Base-by-base conservation (phyloP, 1,140 invertebrate genomes). In the Drosophila miranda region DNA sequence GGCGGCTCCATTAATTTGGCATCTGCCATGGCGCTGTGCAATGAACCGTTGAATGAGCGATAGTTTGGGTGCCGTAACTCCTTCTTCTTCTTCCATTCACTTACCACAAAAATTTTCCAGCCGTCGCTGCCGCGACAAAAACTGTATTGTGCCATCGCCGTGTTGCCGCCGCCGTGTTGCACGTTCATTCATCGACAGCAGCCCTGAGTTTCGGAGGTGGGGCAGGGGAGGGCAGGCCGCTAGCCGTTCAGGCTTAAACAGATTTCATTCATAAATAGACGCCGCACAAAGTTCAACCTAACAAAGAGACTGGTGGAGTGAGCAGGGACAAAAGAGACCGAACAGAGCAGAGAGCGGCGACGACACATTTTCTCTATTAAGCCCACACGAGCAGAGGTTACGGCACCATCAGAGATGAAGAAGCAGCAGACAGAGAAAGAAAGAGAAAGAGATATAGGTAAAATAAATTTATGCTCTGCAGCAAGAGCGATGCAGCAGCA, bases 201-300 rank as follows among this genome's bases (percentile, higher is more conserved):
- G 21, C 30, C 50, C 28, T 23, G 2, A 16, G 14, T n/a, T 45
- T 19, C n/a, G 30, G 16, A 13, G 11, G 4, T 2, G 7, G 34
- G 41, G 69, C 14, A 6, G 16, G 14, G 66, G 14, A 30, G 16
- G 57, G 45, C 67, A 63, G 60, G 57, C 68, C 46, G 57, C 52
- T 57, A 67, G 68, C 62, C 50, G 46, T 62, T 67, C 51, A 42
- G 68, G 62, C 38, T 68, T 42, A 51, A 75, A 75, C 62, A 38
- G 45, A 75, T 69, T 75, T 75, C 73, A 75, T 75, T 75, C 73
- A 75, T 75, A 75, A 75, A 46, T 57, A 74, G 70, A 64, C 48
- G 59, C 68, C 50, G 55, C 59, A 70, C 67, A 63, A 75, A 75
- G 77, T 80, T 80, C 71, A 71, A 66, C n/a, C 26, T 11, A 42